Base-by-base conservation (phyloP, 2,888 invertebrate species). In the Meghimatium bilineatum region DNA sequence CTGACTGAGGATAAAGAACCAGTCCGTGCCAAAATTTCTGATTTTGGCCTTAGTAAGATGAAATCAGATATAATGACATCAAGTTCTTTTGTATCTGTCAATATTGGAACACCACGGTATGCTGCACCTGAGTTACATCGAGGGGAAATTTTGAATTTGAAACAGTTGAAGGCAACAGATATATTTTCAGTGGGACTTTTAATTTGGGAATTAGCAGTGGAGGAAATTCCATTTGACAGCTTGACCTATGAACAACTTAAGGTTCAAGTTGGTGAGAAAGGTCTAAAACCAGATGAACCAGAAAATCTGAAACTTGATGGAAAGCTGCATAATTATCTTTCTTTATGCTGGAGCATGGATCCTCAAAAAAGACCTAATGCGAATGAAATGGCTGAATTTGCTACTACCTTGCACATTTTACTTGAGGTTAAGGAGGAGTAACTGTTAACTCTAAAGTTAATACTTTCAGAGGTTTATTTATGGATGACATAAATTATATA, bases 41-140 rank as follows among this genome's bases (percentile, higher is more conserved):
- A 89, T 72, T 89, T 89, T 83, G 89, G 89, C 3, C 83, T 89
- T 5, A 88, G 88, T 71, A 86, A 88, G 84, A 85, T 88, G 75
- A 89, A 85, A 56, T 75, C 66, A 38, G 85, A 86, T 56, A 66
- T 82, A 1, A 84, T 84, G 60, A 83, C 86, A 14, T 85, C 88
- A 0, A 66, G 72, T 17, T 66, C 85, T 17, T 14, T 5, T 38
- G 20, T 32, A 32, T 12, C 44, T 14, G n/a, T n/a, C 26, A 17
- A 56, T 29, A 56, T 74, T 32, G 72, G 81, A 67, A 79, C 67
- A 14, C 79, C 79, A n/a, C 10, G 49, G 20, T 79, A 79, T 49
- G 32, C 79, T n/a, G 79, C 79, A 32, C 79, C 79, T 6, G 79
- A 79, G 32, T 32, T 79, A 14, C 79, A 26, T 29, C 67, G 69